Evolutionary conservation across 2,888 invertebrate species (phyloP).

Genomic region (Fabriciana adippe): DNA sequence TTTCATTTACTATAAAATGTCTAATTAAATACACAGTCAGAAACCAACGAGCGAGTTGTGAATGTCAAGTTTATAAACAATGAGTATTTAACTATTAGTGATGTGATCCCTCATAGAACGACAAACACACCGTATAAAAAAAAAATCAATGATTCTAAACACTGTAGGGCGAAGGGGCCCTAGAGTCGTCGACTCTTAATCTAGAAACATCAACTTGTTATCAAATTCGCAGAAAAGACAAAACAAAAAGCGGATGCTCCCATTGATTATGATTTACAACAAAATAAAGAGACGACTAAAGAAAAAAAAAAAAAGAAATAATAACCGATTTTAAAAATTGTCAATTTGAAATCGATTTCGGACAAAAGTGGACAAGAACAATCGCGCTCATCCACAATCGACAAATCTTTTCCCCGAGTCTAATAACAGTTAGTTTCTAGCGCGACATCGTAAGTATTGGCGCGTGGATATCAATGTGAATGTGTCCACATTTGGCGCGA

Average conservation of each 20-base stretch:
- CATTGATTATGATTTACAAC: background rate
- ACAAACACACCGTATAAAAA: background rate
- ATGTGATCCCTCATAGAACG: background rate
- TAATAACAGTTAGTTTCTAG: conserved; percentile 23
- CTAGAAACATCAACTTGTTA: conserved; percentile 21
- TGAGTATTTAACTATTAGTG: background rate
- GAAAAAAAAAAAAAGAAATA: background rate
- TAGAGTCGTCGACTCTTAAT: conserved; percentile 17
- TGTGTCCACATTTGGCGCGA: conserved; percentile 78
- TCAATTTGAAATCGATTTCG: too few species aligned
- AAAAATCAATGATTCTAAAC: conserved; percentile 6
- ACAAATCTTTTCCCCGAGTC: background rate
- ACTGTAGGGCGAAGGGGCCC: conserved; percentile 12
- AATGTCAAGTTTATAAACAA: too few species aligned
- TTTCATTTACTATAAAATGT: conserved; percentile 23
- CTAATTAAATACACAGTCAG: conserved; percentile 19
- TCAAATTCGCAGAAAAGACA: conserved; percentile 19
- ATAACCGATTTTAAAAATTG: background rate
- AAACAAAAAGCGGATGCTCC: conserved; percentile 19
- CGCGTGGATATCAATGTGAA: conserved; percentile 54
- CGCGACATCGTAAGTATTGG: background rate
- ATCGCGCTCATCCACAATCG: background rate
- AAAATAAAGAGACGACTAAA: too few species aligned
- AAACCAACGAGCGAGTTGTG: conserved; percentile 3
- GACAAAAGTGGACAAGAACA: background rate